Percentiles rank a stretch among this genome's conserved stretches.
These are phyloP conservation scores for Tympanoctomys barrerae DNA, from an alignment of 2,797 vertebrate genomes.

Conservation along the genomic window DNA sequence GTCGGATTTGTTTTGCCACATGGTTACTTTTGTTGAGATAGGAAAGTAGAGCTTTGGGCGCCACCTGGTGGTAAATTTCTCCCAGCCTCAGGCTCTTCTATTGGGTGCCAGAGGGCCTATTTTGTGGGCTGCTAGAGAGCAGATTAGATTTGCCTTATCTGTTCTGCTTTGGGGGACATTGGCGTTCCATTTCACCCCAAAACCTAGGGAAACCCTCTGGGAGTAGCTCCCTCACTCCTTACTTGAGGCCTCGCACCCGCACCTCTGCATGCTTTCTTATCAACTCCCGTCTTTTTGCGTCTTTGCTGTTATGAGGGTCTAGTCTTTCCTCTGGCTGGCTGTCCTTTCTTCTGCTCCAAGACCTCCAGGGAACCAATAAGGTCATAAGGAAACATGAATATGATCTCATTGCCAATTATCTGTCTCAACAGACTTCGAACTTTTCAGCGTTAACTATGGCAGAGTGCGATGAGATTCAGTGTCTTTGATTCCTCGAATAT, in stretches of 20 bases:
- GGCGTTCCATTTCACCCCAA: neutral
- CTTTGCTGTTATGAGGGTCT: neutral
- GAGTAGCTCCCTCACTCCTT: neutral
- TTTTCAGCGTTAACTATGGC: neutral
- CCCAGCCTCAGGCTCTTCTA: neutral
- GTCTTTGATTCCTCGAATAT: neutral
- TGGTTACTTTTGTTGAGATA: neutral
- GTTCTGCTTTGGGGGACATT: neutral
- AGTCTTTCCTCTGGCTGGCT: neutral
- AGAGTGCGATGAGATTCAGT: neutral
- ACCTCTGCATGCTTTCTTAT: neutral
- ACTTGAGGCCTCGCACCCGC: fast-evolving
- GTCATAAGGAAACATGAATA: neutral
- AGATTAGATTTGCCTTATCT: neutral
- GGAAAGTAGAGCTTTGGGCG: neutral
- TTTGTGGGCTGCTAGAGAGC: neutral
- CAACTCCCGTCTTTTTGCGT: neutral
- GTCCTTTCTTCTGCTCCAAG: neutral
- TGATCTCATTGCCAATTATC: neutral
- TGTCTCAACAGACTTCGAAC: neutral
- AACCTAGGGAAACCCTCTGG: neutral
- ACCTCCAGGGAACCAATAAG: neutral
- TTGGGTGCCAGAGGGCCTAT: fast-evolving
- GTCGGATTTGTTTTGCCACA: neutral
- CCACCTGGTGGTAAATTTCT: neutral